A percentile compares a stretch with the other conserved stretches of the same genome.
phyloP scores from a whole-genome alignment of 2,888 invertebrate genomes.

The Dicyrtoma fusca region DNA sequence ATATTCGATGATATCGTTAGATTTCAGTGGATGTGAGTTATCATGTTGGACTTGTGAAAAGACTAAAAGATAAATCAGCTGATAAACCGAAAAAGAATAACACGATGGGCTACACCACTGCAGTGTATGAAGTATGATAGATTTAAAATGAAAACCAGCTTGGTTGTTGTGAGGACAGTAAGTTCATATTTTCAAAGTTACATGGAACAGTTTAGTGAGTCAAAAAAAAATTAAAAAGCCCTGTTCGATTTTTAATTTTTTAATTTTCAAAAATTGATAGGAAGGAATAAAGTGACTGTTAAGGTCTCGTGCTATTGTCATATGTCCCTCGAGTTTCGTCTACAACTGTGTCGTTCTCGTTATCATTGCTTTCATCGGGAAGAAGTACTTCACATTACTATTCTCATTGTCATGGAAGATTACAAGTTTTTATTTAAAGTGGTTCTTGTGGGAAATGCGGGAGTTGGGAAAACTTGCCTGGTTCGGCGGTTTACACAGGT shows the following conservation, averaged over 20 bases:
- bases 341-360: not conserved
- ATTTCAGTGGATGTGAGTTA: too few relatives aligned
- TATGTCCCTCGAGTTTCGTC: not conserved
- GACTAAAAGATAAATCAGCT: too few relatives aligned
- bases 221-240: not conserved
- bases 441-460: slow-evolving; percentile 96
- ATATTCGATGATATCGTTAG: too few relatives aligned
- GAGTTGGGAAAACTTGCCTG: slow-evolving; percentile 96
- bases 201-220: too few relatives aligned
- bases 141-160: too few relatives aligned
- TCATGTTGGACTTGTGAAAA: too few relatives aligned
- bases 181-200: too few relatives aligned
- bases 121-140: too few relatives aligned
- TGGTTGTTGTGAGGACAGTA: too few relatives aligned
- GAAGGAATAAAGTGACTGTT: not conserved
- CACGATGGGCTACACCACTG: too few relatives aligned
- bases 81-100: too few relatives aligned
- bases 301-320: not conserved
- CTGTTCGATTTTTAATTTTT: not conserved
- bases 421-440: slow-evolving; percentile 99
- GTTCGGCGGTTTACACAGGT: slow-evolving; percentile 95
- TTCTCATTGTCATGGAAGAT: slow-evolving; percentile 77
- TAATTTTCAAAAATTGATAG: not conserved
- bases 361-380: not conserved
- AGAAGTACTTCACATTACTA: too few relatives aligned